Evolutionary conservation across 2,113 vertebrate genomes (phyloP).

Genomic region (Seriola quinqueradiata): DNA sequence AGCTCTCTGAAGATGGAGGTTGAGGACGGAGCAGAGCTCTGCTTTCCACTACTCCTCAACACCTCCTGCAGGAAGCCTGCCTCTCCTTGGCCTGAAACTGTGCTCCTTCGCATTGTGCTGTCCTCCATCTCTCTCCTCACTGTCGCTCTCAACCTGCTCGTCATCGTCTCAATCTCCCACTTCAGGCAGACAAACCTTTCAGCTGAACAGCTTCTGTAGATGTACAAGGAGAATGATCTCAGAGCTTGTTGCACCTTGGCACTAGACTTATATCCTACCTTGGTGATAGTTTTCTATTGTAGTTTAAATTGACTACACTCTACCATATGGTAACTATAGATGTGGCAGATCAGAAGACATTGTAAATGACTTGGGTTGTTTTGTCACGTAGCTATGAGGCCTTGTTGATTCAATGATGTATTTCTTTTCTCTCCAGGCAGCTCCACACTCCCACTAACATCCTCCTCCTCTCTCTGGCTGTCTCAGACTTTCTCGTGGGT

Average conservation of each 20-base stretch:
- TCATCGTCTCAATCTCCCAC: constrained; percentile 49
- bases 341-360: no score
- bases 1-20: constrained; percentile 6
- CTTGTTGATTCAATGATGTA: not conserved
- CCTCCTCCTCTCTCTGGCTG: constrained; percentile 75
- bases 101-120: not conserved
- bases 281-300: no score
- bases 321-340: no score
- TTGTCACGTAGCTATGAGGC: not conserved
- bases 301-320: not conserved
- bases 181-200: constrained; percentile 38
- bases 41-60: constrained; percentile 39
- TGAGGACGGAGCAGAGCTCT: constrained; percentile 9
- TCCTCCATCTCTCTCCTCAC: constrained; percentile 23
- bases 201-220: not conserved
- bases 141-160: constrained; percentile 45
- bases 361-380: not conserved
- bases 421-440: constrained; percentile 60
- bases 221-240: no score
- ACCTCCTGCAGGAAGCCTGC: constrained; percentile 26
- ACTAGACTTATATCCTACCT: no score
- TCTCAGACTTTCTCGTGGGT: constrained; percentile 72
- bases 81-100: not conserved
- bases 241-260: no score
- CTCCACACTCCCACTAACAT: constrained; percentile 78